phyloP scores from a whole-genome alignment of 2,888 invertebrate species.

The Morinoia aosen region DNA sequence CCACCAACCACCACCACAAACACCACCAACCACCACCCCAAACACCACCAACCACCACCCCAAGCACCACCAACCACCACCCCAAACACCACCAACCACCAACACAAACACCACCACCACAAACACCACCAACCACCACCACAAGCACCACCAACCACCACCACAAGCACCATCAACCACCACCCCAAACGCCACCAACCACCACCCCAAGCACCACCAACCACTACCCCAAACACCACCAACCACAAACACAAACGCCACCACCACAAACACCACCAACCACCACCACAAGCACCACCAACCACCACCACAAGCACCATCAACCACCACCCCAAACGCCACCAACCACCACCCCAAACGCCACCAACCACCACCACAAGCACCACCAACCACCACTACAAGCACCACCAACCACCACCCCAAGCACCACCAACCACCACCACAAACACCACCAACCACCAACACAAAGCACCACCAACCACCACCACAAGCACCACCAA shows the following conservation, averaged over 20 bases:
- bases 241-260: neutral
- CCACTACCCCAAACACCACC: neutral
- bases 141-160: neutral
- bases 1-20: neutral
- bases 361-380: neutral
- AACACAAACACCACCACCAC: neutral
- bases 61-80: neutral
- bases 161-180: neutral
- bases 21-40: neutral
- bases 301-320: neutral
- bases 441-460: neutral
- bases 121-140: neutral
- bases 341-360: neutral
- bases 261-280: neutral
- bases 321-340: neutral
- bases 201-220: neutral
- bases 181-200: neutral
- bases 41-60: neutral
- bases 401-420: neutral
- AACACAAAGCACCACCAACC: neutral
- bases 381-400: neutral
- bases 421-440: neutral
- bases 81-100: neutral
- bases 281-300: neutral
- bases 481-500: neutral